These are phyloP conservation scores for Hephaestus fuliginosus DNA, from an alignment of 2,797 vertebrate species.

Conservation along the genomic window DNA sequence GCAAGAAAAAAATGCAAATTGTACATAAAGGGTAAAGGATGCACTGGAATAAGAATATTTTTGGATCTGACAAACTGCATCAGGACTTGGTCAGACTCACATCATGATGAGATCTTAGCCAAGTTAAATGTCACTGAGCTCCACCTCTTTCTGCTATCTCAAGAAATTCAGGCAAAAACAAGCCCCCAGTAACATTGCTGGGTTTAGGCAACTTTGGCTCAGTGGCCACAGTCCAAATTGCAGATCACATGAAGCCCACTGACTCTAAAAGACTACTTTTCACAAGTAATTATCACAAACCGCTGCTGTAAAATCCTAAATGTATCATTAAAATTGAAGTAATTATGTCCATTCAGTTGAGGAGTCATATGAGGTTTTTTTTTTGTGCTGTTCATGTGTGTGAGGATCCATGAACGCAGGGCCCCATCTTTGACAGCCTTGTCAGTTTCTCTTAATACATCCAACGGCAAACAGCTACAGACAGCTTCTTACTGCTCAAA, in stretches of 20 bases:
- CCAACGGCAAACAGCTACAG: too few relatives aligned
- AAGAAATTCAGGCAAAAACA: constrained; percentile 10
- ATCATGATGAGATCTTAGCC: not conserved
- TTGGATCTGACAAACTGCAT: not conserved
- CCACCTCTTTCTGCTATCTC: not conserved
- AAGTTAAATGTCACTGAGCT: not conserved
- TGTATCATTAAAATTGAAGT: not conserved
- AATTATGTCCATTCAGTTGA: not conserved
- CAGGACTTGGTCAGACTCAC: not conserved
- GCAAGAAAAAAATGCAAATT: not conserved
- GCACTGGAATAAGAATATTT: too few relatives aligned
- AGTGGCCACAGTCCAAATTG: not conserved
- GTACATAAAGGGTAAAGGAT: not conserved
- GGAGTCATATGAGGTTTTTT: not conserved
- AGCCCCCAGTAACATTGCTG: not conserved
- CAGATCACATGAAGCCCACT: not conserved
- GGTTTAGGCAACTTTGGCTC: not conserved
- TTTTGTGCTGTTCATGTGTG: not conserved
- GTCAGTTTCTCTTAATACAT: too few relatives aligned
- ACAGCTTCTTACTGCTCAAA: not conserved
- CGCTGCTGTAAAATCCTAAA: too few relatives aligned
- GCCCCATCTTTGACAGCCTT: not conserved
- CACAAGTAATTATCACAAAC: too few relatives aligned
- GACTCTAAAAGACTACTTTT: not conserved
- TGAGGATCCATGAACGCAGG: not conserved